These are phyloP conservation scores for Smithornis capensis DNA, from an alignment of 2,113 vertebrate species.

Conservation along the genomic window DNA sequence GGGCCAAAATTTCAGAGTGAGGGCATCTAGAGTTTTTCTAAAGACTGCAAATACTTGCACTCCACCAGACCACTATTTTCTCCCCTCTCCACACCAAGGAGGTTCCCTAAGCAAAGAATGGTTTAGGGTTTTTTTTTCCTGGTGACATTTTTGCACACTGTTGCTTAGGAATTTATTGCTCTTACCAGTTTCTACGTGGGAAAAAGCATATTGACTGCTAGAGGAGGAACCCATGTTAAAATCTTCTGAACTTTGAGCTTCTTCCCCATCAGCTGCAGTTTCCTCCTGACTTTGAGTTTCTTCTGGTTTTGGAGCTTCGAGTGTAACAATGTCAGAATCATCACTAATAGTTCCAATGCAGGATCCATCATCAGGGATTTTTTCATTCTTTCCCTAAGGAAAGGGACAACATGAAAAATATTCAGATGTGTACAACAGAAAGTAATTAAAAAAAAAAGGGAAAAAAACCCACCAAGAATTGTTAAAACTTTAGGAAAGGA, in stretches of 20 bases:
- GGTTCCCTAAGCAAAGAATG: neutral
- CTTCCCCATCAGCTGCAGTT: constrained; percentile 52
- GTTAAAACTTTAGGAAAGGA: neutral
- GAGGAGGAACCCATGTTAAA: constrained; percentile 89
- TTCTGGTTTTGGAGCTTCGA: constrained; percentile 81
- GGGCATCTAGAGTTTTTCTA: neutral
- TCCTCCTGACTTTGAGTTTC: constrained; percentile 76
- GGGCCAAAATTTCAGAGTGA: neutral
- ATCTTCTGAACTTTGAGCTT: constrained; percentile 60
- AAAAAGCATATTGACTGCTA: constrained; percentile 93
- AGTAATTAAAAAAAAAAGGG: neutral
- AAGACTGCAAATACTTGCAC: neutral
- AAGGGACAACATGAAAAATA: neutral
- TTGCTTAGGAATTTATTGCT: neutral
- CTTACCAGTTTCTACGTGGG: constrained; percentile 85
- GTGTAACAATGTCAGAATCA: constrained; percentile 93
- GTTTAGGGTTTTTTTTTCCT: neutral
- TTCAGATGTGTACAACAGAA: neutral
- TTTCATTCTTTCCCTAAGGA: constrained; percentile 63
- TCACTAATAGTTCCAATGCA: constrained; percentile 85
- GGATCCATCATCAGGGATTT: constrained; percentile 68
- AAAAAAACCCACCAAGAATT: neutral
- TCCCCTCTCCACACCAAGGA: neutral
- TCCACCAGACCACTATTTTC: neutral
- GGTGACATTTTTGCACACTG: neutral